These are phyloP conservation scores for Caenorhabditis sp. DNA, from an alignment of 2,888 invertebrate species.

Conservation along the genomic window DNA sequence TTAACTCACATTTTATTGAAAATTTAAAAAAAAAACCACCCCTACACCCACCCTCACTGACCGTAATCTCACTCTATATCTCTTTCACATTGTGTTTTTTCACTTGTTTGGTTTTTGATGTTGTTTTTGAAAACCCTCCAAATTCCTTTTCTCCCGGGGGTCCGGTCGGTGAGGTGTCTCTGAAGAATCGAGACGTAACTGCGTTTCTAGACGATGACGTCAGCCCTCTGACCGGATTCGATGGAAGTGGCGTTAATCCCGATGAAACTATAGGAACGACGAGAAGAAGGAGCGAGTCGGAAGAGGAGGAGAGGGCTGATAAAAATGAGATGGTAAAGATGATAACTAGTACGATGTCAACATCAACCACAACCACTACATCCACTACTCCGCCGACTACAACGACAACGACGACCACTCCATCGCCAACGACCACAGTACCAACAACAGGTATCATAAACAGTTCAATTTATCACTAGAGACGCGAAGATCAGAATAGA, in stretches of 20 bases:
- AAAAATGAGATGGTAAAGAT: too few species aligned
- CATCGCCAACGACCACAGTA: background rate
- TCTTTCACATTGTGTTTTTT: conserved; percentile 9
- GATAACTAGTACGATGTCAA: conserved; percentile 29
- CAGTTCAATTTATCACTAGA: too few species aligned
- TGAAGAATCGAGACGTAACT: conserved; percentile 28
- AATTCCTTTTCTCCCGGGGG: conserved; percentile 24
- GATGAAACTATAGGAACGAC: conserved; percentile 46
- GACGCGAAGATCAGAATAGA: too few species aligned
- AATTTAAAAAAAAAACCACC: too few species aligned
- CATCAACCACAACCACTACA: conserved; percentile 23
- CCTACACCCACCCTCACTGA: conserved; percentile 33
- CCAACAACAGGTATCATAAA: too few species aligned
- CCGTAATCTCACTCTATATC: conserved; percentile 36
- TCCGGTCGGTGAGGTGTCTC: conserved; percentile 61
- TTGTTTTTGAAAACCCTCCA: background rate
- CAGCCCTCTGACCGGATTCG: conserved; percentile 55
- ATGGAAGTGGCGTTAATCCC: conserved; percentile 55
- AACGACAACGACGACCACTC: conserved; percentile 2
- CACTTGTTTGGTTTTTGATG: too few species aligned
- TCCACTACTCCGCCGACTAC: conserved; percentile 36
- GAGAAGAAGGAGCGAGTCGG: background rate
- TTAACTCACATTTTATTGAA: conserved; percentile 48
- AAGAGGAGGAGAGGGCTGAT: background rate
- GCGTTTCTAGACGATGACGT: conserved; percentile 55